Percentiles rank a stretch among this genome's conserved stretches.
Evolutionary conservation across 2,113 vertebrate genomes (phyloP).

Genomic region (Ariopsis seemanni): DNA sequence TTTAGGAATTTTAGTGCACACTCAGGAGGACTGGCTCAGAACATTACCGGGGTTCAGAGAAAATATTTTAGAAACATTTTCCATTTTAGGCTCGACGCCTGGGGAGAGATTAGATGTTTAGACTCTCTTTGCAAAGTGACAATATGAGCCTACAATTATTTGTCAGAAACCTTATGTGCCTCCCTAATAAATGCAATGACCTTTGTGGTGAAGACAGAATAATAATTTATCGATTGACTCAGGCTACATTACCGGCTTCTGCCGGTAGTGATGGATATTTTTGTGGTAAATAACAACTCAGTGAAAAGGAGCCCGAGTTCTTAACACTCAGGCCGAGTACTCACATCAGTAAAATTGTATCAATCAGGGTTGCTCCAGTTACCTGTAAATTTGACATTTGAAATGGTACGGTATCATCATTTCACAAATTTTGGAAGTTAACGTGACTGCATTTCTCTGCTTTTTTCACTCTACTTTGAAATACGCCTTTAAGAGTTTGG

Average conservation of each 20-base stretch:
- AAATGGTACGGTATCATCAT: too few species aligned
- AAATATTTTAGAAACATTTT: constrained; percentile 30
- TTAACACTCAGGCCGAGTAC: not conserved
- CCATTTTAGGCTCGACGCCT: not conserved
- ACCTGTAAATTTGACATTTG: too few species aligned
- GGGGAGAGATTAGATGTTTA: constrained; percentile 21
- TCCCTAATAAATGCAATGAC: constrained; percentile 3
- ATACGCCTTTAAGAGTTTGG: too few species aligned
- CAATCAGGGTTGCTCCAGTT: not conserved
- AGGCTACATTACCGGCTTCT: not conserved
- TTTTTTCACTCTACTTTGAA: too few species aligned
- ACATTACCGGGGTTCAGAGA: not conserved
- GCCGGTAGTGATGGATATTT: not conserved
- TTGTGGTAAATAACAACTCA: not conserved
- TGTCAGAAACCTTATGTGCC: not conserved
- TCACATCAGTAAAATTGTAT: not conserved
- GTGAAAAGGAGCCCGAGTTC: not conserved
- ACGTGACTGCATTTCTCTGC: too few species aligned
- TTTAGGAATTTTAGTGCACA: constrained; percentile 20
- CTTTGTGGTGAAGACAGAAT: not conserved
- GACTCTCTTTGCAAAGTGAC: not conserved
- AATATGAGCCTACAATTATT: constrained; percentile 13
- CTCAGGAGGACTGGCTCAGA: not conserved
- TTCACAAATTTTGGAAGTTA: too few species aligned
- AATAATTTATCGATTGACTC: constrained; percentile 8